Evolutionary conservation across 2,113 vertebrate species (phyloP), one percentile per base, ranked within the genome.

Genomic region (Amphilophus citrinellus): DNA sequence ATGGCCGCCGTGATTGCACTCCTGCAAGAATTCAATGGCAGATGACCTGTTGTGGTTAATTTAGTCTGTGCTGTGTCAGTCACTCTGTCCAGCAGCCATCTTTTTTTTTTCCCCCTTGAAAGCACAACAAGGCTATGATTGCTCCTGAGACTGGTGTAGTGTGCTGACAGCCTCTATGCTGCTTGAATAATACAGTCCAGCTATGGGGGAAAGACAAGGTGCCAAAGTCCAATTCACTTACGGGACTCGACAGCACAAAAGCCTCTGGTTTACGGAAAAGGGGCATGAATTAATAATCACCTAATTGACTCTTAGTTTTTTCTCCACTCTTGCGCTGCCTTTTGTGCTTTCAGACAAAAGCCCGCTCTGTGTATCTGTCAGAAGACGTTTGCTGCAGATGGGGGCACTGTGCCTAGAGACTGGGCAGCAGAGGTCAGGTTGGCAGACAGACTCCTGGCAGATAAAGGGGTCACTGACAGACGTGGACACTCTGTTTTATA

Each of bases 231-330:
- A 96, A 96, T 96, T 97, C 96, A 97, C 97, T 98, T 98, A 98
- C 96, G 96, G 97, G 97, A 98, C 95, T 94, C 94, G 84, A 95
- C 95, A 96, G 97, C 95, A 95, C 96, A 96, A 97, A 98, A 97
- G 97, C 96, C 94, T 96, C 94, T 95, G 93, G 96, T 97, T 99
- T 99, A 99, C 97, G 97, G 98, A 98, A 98, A 99, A 95, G 96
- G 92, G 94, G 93, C 97, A 98, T 99, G 98, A 98, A 99, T 99
- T 97, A 98, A 98, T 98, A 98, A 98, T 99, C 95, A 97, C 97
- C 97, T 97, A 97, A 98, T 98, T 97, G 98, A 97, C 97, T 98
- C 95, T 89, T 92, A 90, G 90, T 63, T 80, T 96, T 96, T 96
- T 96, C 90, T 95, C 90, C 75, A 90, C 86, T 92, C 85, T 83